phyloP scores from a whole-genome alignment of 2,888 invertebrate species.

The Geophilus truncorum region DNA sequence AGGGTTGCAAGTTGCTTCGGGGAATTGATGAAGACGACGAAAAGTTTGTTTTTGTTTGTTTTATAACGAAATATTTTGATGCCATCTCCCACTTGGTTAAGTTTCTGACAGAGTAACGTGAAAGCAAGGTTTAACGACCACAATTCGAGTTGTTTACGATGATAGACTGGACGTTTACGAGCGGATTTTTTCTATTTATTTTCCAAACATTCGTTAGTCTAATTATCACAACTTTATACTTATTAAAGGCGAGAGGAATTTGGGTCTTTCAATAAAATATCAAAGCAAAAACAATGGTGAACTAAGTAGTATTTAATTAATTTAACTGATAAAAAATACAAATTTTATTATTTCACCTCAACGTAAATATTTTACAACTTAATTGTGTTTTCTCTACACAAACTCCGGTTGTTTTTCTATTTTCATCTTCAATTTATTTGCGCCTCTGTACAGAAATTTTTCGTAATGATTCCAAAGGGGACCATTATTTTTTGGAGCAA shows the following conservation, averaged over 20 bases:
- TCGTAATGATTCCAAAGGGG: background rate
- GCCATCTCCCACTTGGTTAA: background rate
- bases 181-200: background rate
- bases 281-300: no score
- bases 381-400: no score
- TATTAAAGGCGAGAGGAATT: background rate
- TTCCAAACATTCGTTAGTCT: background rate
- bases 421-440: background rate
- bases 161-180: background rate
- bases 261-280: no score
- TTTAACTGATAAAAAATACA: no score
- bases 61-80: background rate
- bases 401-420: background rate
- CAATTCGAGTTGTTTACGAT: background rate
- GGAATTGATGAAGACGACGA: background rate
- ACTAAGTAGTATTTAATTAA: no score
- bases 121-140: background rate
- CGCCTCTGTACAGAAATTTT: background rate
- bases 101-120: background rate
- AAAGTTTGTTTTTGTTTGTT: background rate
- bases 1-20: background rate
- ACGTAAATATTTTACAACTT: no score
- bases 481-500: background rate
- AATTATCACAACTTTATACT: background rate
- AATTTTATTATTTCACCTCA: no score